These are phyloP conservation scores for Avahi laniger DNA, from an alignment of 2,797 vertebrate genomes.

Conservation along the genomic window DNA sequence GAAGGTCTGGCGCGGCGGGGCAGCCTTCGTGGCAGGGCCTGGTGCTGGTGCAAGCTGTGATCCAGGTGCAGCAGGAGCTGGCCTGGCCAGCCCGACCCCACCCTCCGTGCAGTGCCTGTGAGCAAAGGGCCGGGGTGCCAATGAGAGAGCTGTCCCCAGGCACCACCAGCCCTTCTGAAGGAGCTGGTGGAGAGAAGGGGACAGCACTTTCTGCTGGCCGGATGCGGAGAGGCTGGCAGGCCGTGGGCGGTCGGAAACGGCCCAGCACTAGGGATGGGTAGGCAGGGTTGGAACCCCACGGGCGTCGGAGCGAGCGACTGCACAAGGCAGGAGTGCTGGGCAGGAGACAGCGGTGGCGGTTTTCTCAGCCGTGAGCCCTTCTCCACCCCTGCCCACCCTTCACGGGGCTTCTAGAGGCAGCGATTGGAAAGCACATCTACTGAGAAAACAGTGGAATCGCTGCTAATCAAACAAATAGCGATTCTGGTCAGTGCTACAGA, in stretches of 20 bases:
- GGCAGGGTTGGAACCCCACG: accelerated
- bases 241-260: not conserved
- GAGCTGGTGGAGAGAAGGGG: not conserved
- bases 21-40: not conserved
- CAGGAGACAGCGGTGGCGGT: not conserved
- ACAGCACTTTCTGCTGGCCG: not conserved
- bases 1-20: not conserved
- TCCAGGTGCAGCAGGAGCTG: not conserved
- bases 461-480: not conserved
- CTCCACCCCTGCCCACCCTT: not conserved
- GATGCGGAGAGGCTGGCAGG: not conserved
- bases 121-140: not conserved
- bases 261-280: not conserved
- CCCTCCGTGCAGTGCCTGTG: not conserved
- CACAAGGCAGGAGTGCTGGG: no score
- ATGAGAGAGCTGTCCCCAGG: not conserved
- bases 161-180: not conserved
- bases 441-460: not conserved
- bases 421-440: not conserved
- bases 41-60: not conserved
- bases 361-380: not conserved
- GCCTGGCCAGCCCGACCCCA: not conserved
- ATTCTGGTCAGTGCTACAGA: not conserved
- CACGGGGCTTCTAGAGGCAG: not conserved
- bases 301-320: not conserved